phyloP scores from a whole-genome alignment of 2,888 invertebrate species.

The Pristionchus japonicus region DNA sequence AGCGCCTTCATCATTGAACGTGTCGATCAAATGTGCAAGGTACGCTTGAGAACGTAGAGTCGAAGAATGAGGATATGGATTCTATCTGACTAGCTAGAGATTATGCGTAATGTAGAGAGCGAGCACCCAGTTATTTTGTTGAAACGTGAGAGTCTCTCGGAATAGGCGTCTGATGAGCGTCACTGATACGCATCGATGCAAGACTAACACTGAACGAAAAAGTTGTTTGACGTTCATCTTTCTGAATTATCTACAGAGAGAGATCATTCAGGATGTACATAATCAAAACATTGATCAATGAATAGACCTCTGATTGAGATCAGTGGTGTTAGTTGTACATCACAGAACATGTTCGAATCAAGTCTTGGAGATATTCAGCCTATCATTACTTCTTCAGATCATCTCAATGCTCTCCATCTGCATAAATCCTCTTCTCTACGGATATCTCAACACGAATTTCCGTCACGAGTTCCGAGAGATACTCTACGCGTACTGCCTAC shows the following conservation, averaged over 20 bases:
- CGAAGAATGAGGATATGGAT: too few relatives aligned
- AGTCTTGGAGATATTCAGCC: too few relatives aligned
- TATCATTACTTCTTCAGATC: conserved; percentile 53
- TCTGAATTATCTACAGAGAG: too few relatives aligned
- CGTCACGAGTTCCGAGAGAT: conserved; percentile 74
- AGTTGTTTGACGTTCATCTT: too few relatives aligned
- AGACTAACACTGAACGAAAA: background rate
- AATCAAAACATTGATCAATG: too few relatives aligned
- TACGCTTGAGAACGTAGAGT: background rate
- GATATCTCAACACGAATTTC: conserved; percentile 74
- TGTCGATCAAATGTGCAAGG: conserved; percentile 72
- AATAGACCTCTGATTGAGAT: too few relatives aligned
- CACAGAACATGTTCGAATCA: too few relatives aligned
- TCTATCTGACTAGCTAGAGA: background rate
- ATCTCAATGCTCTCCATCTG: conserved; percentile 73
- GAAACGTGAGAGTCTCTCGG: background rate
- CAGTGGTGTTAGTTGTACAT: too few relatives aligned
- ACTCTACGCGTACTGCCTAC: conserved; percentile 54
- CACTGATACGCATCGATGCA: background rate
- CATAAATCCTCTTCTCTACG: conserved; percentile 75
- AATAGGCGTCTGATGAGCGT: background rate
- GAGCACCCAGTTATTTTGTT: background rate
- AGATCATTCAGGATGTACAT: too few relatives aligned
- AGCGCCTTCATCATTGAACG: conserved; percentile 66
- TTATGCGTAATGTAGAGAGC: background rate